Evolutionary conservation across 1,140 invertebrate species (phyloP).

Genomic region (Diploscapter pachys): DNA sequence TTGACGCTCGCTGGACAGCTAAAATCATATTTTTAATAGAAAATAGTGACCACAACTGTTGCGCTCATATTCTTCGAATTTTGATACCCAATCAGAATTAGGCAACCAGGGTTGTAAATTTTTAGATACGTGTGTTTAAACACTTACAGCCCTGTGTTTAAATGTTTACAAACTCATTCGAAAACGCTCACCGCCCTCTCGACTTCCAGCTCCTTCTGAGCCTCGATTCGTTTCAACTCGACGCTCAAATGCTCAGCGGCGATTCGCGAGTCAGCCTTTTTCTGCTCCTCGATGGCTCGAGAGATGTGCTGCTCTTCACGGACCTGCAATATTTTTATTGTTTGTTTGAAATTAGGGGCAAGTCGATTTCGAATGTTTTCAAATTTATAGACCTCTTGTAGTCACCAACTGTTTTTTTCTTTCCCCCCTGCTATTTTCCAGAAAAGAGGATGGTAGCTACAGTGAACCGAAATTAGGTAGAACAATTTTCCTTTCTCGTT

Average conservation of each 20-base stretch:
- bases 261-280: conserved; percentile 38
- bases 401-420: too few relatives aligned
- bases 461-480: too few relatives aligned
- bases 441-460: too few relatives aligned
- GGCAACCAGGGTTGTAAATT: not conserved
- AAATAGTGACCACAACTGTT: too few relatives aligned
- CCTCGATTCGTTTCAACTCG: conserved; percentile 29
- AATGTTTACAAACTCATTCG: not conserved
- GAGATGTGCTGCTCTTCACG: conserved; percentile 49
- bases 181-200: conserved; percentile 35
- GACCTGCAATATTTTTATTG: conserved; percentile 34
- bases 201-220: conserved; percentile 37
- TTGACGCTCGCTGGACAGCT: conserved; percentile 64
- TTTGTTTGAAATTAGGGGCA: not conserved
- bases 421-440: too few relatives aligned
- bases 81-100: conserved; percentile 61
- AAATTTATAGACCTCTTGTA: too few relatives aligned
- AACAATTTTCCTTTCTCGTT: too few relatives aligned
- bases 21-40: too few relatives aligned
- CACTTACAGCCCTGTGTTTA: too few relatives aligned
- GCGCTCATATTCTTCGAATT: too few relatives aligned
- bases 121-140: not conserved
- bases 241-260: conserved; percentile 29
- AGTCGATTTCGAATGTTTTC: not conserved
- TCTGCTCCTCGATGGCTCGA: conserved; percentile 50